phyloP scores from a whole-genome alignment of 2,797 vertebrate genomes.

The Clarias fuscus region DNA sequence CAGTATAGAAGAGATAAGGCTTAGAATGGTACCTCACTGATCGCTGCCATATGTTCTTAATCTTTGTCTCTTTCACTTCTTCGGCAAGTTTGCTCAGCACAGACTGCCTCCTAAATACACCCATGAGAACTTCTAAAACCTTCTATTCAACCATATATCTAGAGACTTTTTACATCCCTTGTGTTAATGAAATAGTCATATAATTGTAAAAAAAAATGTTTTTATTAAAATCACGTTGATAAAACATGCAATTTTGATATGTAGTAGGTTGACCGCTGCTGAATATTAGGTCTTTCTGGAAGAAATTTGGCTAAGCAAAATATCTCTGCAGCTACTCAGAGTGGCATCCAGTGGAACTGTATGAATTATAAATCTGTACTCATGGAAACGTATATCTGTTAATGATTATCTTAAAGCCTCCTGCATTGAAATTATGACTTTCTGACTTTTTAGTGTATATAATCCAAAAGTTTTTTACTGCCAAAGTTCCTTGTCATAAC shows the following conservation, averaged over 20 bases:
- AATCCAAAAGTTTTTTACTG: neutral
- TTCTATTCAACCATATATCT: neutral
- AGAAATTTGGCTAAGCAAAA: neutral
- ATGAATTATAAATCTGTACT: conserved; percentile 12
- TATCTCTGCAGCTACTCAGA: conserved; percentile 7
- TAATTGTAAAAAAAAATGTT: neutral
- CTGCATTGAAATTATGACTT: neutral
- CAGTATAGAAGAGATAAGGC: neutral
- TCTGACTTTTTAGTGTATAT: neutral
- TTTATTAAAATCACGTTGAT: too few relatives aligned
- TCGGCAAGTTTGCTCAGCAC: neutral
- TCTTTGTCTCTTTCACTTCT: neutral
- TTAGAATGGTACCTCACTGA: neutral
- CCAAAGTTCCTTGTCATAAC: neutral
- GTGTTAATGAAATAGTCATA: neutral
- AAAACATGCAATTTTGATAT: neutral
- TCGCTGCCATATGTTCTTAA: conserved; percentile 25
- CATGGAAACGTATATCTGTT: neutral
- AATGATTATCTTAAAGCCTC: neutral
- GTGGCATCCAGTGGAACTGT: conserved; percentile 1
- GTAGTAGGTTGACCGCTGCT: neutral
- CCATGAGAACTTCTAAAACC: conserved; percentile 13
- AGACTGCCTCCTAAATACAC: conserved; percentile 16
- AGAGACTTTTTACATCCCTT: neutral
- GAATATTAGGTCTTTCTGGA: neutral